Percentiles rank a stretch among this genome's conserved stretches.
phyloP scores from a whole-genome alignment of 1,140 invertebrate species.

The Bombus ignitus region DNA sequence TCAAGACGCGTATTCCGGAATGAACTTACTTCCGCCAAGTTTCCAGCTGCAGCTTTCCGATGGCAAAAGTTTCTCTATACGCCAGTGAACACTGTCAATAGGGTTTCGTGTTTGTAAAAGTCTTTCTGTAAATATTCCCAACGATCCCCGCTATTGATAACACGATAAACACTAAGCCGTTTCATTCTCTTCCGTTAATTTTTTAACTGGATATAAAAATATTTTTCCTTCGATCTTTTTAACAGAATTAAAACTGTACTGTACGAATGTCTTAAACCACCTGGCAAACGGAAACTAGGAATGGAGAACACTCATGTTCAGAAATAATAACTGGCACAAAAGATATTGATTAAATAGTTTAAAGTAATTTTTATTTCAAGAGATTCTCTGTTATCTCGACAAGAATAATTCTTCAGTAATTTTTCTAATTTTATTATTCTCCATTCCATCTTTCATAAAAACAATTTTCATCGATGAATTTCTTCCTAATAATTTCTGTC shows the following conservation, averaged over 20 bases:
- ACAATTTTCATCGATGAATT: too few species aligned
- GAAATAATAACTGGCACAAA: background rate
- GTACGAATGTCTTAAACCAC: too few species aligned
- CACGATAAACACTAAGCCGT: background rate
- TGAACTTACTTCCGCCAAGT: conserved; percentile 9
- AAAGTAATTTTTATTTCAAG: background rate
- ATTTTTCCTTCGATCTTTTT: background rate
- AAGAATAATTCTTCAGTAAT: background rate
- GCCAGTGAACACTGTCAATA: background rate
- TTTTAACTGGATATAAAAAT: background rate
- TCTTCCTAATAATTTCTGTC: too few species aligned
- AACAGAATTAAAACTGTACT: too few species aligned
- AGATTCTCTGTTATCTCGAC: background rate
- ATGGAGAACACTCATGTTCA: background rate
- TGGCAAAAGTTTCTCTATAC: background rate
- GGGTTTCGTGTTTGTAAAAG: background rate
- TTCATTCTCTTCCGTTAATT: background rate
- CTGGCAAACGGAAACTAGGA: too few species aligned
- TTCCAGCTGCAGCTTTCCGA: background rate
- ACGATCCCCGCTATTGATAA: background rate
- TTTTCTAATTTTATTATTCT: too few species aligned
- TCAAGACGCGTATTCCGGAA: conserved; percentile 9
- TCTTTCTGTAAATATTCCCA: background rate
- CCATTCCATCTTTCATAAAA: too few species aligned
- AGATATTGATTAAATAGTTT: background rate